Conservation (phyloP, 2,113 vertebrate genomes). For the Capricornis sumatraensis region DNA sequence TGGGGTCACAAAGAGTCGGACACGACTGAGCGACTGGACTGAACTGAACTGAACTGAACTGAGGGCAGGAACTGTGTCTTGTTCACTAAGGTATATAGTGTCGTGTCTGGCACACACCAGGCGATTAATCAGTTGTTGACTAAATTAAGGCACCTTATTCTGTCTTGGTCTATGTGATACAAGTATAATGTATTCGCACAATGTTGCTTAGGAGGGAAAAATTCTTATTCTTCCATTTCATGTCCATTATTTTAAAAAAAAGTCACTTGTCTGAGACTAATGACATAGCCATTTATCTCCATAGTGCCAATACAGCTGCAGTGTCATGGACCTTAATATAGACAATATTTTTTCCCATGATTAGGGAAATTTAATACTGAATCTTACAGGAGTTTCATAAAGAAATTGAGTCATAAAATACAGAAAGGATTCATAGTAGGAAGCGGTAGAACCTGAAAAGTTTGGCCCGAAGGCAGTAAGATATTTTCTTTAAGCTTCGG, state of each 20-base stretch:
- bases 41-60: too few relatives aligned
- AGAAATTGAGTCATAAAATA: constrained; percentile 29
- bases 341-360: background rate
- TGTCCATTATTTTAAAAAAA: background rate
- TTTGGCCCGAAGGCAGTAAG: background rate
- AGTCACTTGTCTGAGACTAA: background rate
- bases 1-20: too few relatives aligned
- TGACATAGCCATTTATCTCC: constrained; percentile 6
- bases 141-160: background rate
- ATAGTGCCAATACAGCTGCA: constrained; percentile 26
- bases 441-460: background rate
- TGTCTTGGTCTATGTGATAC: background rate
- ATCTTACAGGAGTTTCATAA: constrained; percentile 22
- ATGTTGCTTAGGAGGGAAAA: background rate
- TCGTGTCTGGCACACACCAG: background rate
- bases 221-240: constrained; percentile 14
- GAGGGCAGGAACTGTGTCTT: background rate
- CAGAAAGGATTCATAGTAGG: background rate
- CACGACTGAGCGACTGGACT: too few relatives aligned
- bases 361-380: constrained; percentile 17
- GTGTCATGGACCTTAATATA: constrained; percentile 23
- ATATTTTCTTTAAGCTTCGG: constrained; percentile 10
- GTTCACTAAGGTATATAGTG: background rate
- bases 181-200: background rate
- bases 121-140: background rate